These are phyloP conservation scores for Leptoteleia sp. DNA, from an alignment of 1,140 invertebrate genomes.

Conservation along the genomic window DNA sequence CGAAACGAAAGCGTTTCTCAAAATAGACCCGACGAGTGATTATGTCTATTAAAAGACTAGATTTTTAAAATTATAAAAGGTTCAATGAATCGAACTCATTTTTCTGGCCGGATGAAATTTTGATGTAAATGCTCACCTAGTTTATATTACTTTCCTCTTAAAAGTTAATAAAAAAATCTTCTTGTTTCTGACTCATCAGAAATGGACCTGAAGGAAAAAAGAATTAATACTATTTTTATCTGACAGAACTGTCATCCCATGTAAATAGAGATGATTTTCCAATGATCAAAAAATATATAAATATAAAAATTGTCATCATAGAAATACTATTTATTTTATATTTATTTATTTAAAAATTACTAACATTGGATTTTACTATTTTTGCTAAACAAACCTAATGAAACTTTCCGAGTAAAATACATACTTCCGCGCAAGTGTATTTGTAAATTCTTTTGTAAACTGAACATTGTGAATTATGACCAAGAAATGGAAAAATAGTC, in stretches of 20 bases:
- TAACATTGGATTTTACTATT: too few relatives aligned
- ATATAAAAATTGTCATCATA: too few relatives aligned
- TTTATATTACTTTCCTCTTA: slow-evolving; percentile 19
- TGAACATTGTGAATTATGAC: too few relatives aligned
- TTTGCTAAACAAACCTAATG: too few relatives aligned
- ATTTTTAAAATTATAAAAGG: slow-evolving; percentile 60
- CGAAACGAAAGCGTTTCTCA: slow-evolving; percentile 31
- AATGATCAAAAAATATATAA: too few relatives aligned
- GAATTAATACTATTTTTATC: not conserved
- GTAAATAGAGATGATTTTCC: too few relatives aligned
- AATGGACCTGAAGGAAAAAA: not conserved
- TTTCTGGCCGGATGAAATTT: not conserved
- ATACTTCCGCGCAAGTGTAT: too few relatives aligned
- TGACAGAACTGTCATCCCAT: not conserved
- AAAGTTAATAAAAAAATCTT: slow-evolving; percentile 11
- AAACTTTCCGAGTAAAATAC: too few relatives aligned
- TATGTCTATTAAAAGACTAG: slow-evolving; percentile 56
- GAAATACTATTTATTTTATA: too few relatives aligned
- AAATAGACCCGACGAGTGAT: slow-evolving; percentile 60
- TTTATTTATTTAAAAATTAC: too few relatives aligned
- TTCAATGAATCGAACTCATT: slow-evolving; percentile 56
- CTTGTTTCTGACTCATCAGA: not conserved
- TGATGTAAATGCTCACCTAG: slow-evolving; percentile 14
- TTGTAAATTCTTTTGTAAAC: too few relatives aligned
- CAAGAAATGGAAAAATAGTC: too few relatives aligned